phyloP scores from a whole-genome alignment of 2,797 vertebrate genomes.

The Rhinoraja longicauda region DNA sequence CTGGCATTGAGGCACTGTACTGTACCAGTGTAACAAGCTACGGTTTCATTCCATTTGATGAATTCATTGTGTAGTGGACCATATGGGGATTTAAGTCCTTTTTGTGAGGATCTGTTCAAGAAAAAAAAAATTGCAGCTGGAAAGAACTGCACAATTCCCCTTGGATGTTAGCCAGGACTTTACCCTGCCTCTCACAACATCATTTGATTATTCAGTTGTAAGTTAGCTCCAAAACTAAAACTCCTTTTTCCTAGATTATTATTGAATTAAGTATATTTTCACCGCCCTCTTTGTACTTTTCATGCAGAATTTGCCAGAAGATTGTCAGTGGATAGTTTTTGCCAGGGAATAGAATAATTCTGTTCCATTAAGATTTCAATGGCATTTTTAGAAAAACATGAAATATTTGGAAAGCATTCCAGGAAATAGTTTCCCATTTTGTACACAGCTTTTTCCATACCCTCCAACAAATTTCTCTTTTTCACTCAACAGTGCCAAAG shows the following conservation, averaged over 20 bases:
- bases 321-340: background rate
- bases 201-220: slow-evolving; percentile 35
- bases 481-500: background rate
- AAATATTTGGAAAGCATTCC: slow-evolving; percentile 18
- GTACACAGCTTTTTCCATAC: background rate
- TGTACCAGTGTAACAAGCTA: background rate
- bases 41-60: background rate
- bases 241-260: slow-evolving; percentile 45
- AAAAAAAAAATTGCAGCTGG: slow-evolving; percentile 54
- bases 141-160: slow-evolving; percentile 52
- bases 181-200: slow-evolving; percentile 43
- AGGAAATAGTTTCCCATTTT: background rate
- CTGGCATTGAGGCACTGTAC: background rate
- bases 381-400: background rate
- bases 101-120: slow-evolving; percentile 51
- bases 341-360: background rate
- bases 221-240: slow-evolving; percentile 48
- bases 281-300: background rate
- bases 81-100: background rate
- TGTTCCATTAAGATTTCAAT: background rate
- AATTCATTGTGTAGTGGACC: background rate
- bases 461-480: background rate
- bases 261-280: background rate
- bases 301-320: background rate
- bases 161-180: slow-evolving; percentile 50